Base-by-base conservation (phyloP, 2,888 invertebrate species). In the Melipona bicolor region DNA sequence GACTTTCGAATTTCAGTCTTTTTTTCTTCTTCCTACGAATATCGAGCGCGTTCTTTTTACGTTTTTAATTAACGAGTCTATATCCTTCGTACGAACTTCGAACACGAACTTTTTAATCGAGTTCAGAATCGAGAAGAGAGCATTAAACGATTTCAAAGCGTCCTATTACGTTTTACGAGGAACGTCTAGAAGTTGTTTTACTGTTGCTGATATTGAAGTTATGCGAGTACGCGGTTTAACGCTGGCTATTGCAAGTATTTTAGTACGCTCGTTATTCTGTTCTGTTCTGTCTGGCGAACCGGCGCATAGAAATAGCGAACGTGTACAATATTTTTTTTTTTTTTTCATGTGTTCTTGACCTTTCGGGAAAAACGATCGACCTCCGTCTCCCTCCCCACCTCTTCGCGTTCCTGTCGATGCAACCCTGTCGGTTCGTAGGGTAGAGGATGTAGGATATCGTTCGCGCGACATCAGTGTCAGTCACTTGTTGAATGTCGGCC, bases 401-500 rank as follows among this genome's bases (percentile, higher is more conserved):
- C 56, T 56, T 17, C 27, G 36, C 52, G 64, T 52, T 65, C 36
- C 67, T 52, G 36, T 32, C 36, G 13, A 36, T 49, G 62, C 65
- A 49, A 59, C 84, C 76, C 64, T 69, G 62, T 67, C 17, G 74
- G 72, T 67, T 70, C 78, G 61, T 59, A 81, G 76, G 81, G 73
- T 77, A 82, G 81, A 87, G 87, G 81, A 87, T 85, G 85, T 79
- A 87, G 83, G 80, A 87, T 87, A 81, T 87, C 87, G 85, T 85
- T 85, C 79, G 83, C 87, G 88, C 88, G 88, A 88, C 85, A 89
- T 87, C 87, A 87, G 88, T 89, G 88, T 91, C 91, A 90, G 90
- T 91, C 91, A 91, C 91, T 91, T 91, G 91, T 91, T 91, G 91
- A 91, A 91, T 91, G 90, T 88, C 86, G 85, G 83, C 87, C 87